Conservation (phyloP, 2,113 vertebrate genomes). For the Eulemur rufifrons region DNA sequence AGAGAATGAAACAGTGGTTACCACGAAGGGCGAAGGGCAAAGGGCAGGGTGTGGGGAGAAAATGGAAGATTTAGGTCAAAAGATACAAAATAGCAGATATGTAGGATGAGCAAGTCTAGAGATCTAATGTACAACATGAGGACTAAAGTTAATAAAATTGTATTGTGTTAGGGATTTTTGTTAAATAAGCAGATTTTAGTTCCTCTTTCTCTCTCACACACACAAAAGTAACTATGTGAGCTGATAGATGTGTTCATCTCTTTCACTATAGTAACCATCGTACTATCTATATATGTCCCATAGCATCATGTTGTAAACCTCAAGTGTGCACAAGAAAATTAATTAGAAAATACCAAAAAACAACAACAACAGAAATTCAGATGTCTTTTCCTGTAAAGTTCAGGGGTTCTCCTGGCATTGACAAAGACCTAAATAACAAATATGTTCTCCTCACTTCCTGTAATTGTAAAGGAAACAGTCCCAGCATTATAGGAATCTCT, state of each 20-base stretch:
- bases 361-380: background rate
- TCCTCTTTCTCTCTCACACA: too few species aligned
- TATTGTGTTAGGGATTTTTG: background rate
- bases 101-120: background rate
- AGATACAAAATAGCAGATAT: background rate
- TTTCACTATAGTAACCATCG: background rate
- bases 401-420: background rate
- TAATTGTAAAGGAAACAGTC: background rate
- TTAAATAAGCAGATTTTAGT: background rate
- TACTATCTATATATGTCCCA: background rate
- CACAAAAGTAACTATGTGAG: background rate
- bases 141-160: background rate
- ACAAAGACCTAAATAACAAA: background rate
- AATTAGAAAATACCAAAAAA: background rate
- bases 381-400: background rate
- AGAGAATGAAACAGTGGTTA: background rate
- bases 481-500: background rate
- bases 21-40: background rate
- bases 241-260: background rate
- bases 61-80: background rate
- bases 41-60: background rate
- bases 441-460: conserved; percentile 1
- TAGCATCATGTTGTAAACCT: background rate
- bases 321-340: background rate
- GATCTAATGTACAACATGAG: background rate